These are phyloP conservation scores for Drosophila kambysellisi DNA, from an alignment of 2,888 invertebrate species.

Conservation along the genomic window DNA sequence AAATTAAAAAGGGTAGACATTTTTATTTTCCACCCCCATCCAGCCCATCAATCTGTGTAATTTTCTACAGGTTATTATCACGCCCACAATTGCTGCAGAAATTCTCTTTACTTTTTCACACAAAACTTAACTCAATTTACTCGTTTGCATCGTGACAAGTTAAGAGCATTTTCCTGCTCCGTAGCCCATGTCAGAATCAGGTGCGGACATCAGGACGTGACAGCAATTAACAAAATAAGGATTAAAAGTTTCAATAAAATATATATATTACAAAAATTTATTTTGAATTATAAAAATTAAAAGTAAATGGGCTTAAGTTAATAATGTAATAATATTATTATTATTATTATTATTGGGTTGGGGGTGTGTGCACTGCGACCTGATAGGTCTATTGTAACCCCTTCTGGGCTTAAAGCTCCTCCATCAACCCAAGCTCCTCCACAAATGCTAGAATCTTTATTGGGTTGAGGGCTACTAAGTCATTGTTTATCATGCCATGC, in stretches of 20 bases:
- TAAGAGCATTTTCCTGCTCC: constrained; percentile 1
- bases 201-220: background rate
- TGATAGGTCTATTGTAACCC: too few relatives aligned
- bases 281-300: background rate
- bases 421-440: too few relatives aligned
- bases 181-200: background rate
- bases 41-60: too few relatives aligned
- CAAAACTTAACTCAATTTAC: constrained; percentile 47
- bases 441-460: too few relatives aligned
- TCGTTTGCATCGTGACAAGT: constrained; percentile 26
- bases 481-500: too few relatives aligned
- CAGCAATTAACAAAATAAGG: background rate
- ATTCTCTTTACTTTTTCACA: constrained; percentile 36
- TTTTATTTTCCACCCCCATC: constrained; percentile 9
- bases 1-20: constrained; percentile 26
- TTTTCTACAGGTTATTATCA: constrained; percentile 6
- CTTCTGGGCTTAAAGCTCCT: too few relatives aligned
- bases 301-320: background rate
- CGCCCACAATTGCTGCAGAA: constrained; percentile 15
- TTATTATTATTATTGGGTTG: too few relatives aligned
- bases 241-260: background rate
- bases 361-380: too few relatives aligned
- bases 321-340: background rate
- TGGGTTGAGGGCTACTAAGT: too few relatives aligned
- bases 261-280: background rate